Percentiles rank a stretch among this genome's conserved stretches.
phyloP scores from a whole-genome alignment of 2,113 vertebrate species.

The Mungos mungo region DNA sequence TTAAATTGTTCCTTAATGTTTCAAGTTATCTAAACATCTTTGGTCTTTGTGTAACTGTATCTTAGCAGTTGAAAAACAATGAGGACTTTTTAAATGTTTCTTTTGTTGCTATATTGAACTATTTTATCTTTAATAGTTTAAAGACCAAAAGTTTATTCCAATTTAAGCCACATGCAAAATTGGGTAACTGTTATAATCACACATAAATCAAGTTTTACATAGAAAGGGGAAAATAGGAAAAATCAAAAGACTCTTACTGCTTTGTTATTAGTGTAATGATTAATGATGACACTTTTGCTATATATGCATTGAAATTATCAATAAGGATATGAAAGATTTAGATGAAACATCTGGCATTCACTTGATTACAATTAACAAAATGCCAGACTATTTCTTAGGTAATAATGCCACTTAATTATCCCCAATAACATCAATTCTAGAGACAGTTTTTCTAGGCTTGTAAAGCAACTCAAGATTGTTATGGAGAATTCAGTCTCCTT shows the following conservation, averaged over 20 bases:
- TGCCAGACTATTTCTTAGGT: not conserved
- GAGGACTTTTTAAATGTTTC: not conserved
- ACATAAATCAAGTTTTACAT: not conserved
- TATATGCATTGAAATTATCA: not conserved
- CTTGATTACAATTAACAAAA: not conserved
- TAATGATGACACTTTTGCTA: not conserved
- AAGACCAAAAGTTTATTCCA: not conserved
- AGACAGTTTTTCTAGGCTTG: not conserved
- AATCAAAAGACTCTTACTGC: not conserved
- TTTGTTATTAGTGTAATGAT: not conserved
- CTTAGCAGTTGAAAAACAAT: not conserved
- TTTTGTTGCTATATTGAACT: not conserved
- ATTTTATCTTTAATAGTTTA: not conserved
- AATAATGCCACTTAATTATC: not conserved
- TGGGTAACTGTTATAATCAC: not conserved
- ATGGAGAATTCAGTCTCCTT: not conserved
- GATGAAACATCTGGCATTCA: not conserved
- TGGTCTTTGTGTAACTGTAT: not conserved
- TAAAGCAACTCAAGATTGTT: not conserved
- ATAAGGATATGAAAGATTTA: not conserved
- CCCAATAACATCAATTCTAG: not conserved
- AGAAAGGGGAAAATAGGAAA: not conserved
- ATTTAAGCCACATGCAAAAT: slow-evolving; percentile 1
- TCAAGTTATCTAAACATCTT: not conserved
- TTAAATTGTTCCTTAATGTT: not conserved